Percentiles rank a stretch among this genome's conserved stretches.
Evolutionary conservation across 2,888 invertebrate species (phyloP).

Genomic region (Drosophila suboccidentalis): DNA sequence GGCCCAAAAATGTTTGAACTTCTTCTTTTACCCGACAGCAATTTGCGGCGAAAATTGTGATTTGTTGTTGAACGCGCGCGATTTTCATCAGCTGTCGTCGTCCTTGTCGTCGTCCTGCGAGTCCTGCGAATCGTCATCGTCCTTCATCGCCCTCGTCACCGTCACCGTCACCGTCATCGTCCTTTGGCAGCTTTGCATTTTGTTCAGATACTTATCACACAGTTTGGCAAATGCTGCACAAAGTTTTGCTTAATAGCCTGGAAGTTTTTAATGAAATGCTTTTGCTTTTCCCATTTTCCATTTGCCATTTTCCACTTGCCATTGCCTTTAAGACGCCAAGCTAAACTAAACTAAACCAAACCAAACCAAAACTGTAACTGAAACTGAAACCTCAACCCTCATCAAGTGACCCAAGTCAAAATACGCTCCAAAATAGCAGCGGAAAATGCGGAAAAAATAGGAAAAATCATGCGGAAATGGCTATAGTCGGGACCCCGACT

Average conservation of each 20-base stretch:
- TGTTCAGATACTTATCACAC: constrained; percentile 81
- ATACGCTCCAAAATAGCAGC: constrained; percentile 10
- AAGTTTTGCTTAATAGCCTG: constrained; percentile 81
- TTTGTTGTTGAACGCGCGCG: constrained; percentile 75
- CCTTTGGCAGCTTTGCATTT: constrained; percentile 81
- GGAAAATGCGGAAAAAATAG: constrained; percentile 20
- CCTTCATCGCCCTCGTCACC: constrained; percentile 7
- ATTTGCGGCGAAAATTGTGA: constrained; percentile 81
- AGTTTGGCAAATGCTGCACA: constrained; percentile 82
- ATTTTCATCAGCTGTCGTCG: constrained; percentile 79
- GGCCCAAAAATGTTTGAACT: constrained; percentile 71
- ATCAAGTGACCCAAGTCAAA: constrained; percentile 57
- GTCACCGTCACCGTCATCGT: constrained; percentile 31
- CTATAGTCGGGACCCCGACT: background rate
- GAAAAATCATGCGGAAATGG: background rate
- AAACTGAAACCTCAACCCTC: constrained; percentile 52
- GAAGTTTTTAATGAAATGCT: constrained; percentile 80
- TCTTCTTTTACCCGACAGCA: constrained; percentile 75
- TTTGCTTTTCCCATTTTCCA: constrained; percentile 13
- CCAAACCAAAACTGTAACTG: constrained; percentile 8
- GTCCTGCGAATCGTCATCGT: constrained; percentile 39
- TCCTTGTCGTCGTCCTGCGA: constrained; percentile 22
- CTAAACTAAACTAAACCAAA: constrained; percentile 27
- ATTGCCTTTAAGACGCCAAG: constrained; percentile 35
- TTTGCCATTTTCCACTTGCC: constrained; percentile 11